Evolutionary conservation across 2,888 invertebrate genomes (phyloP).

Genomic region (Stenoptilia bipunctidactyla): DNA sequence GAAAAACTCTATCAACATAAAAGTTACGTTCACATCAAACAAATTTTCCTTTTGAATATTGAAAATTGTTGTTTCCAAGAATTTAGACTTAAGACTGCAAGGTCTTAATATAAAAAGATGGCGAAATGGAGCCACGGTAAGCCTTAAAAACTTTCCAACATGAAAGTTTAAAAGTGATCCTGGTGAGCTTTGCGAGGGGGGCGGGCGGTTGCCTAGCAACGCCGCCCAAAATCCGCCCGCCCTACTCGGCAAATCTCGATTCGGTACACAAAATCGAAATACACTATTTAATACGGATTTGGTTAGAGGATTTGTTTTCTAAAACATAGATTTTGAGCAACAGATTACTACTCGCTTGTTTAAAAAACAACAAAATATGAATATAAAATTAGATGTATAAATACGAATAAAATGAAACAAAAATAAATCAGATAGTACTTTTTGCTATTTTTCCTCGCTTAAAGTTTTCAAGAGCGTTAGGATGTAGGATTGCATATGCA

Average conservation of each 20-base stretch:
- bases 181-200: constrained; percentile 27
- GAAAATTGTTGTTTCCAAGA: no score
- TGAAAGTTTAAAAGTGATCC: constrained; percentile 71
- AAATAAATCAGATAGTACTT: no score
- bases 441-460: no score
- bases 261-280: constrained; percentile 49
- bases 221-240: constrained; percentile 43
- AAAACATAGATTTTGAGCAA: no score
- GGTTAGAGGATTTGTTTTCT: constrained; percentile 7
- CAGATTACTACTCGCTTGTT: no score
- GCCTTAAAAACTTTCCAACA: constrained; percentile 67
- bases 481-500: no score
- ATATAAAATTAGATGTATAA: no score
- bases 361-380: no score
- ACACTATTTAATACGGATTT: constrained; percentile 40
- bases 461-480: no score
- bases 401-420: no score
- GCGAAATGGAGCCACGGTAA: constrained; percentile 32
- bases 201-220: constrained; percentile 52
- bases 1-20: neutral
- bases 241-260: constrained; percentile 56
- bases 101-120: constrained; percentile 57
- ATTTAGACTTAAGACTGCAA: constrained; percentile 22
- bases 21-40: constrained; percentile 8
- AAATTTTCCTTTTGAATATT: no score